phyloP scores from a whole-genome alignment of 2,888 invertebrate species.

The Dione juno region DNA sequence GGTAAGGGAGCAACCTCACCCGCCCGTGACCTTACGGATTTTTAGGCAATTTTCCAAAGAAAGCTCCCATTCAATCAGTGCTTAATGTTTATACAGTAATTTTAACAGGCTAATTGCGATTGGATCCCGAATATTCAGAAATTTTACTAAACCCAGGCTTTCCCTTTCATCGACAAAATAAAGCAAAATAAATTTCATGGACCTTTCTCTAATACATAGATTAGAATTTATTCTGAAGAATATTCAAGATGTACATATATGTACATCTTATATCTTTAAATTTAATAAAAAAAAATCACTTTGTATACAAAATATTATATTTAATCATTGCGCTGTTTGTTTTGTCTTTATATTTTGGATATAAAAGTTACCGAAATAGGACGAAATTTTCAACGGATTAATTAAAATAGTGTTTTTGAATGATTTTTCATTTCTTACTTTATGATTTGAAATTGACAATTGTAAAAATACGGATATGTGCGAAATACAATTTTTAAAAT shows the following conservation, averaged over 20 bases:
- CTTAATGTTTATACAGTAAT: constrained; percentile 45
- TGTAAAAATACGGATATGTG: not conserved
- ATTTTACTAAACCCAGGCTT: constrained; percentile 4
- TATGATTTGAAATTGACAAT: not conserved
- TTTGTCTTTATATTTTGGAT: not conserved
- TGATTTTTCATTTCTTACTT: not conserved
- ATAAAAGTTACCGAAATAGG: not conserved
- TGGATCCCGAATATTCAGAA: constrained; percentile 37
- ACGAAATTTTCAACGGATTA: not conserved
- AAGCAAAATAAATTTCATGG: not conserved
- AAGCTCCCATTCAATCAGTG: constrained; percentile 48
- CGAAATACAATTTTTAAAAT: not conserved
- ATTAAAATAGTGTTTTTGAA: not conserved
- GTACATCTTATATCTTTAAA: too few species aligned
- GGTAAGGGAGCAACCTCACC: constrained; percentile 62
- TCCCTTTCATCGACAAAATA: not conserved
- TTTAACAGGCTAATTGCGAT: constrained; percentile 42
- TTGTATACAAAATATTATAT: too few species aligned
- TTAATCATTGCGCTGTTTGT: not conserved
- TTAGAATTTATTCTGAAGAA: not conserved
- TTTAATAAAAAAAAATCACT: too few species aligned
- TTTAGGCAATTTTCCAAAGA: constrained; percentile 44
- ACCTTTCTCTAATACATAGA: not conserved
- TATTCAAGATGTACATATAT: too few species aligned
- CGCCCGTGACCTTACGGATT: constrained; percentile 51